Base-by-base conservation (phyloP, 2,113 vertebrate species). In the Dicentrarchus labrax region DNA sequence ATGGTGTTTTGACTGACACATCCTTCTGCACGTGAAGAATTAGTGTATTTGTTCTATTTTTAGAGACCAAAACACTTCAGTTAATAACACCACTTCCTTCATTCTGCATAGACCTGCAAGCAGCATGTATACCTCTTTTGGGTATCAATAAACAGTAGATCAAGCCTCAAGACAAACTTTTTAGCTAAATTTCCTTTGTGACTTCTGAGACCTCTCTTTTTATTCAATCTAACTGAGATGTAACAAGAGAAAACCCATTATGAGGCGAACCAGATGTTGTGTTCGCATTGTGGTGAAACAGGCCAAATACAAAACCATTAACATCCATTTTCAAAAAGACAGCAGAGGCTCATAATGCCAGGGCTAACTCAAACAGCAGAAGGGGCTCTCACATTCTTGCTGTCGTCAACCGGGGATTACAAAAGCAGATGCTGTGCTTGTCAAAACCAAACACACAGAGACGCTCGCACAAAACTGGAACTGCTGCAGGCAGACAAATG, bases 351-450 rank as follows among this genome's bases (percentile, higher is more conserved):
- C 48, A 57, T 41, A 62, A 71, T 65, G 30, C 41, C 24, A 57
- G 76, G 41, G 11, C 21, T 61, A 72, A 86, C 71, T 79, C 73
- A 76, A 83, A 74, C 22, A 86, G 72, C 87, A 88, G 75, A 86
- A 8, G 67, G 66, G 48, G 21, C 38, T 85, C 54, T 53, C 10
- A 30, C 50, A 72, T 83, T 80, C 78, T 30, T 67, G 50, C 61
- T 0, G 56, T 64, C 59, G 76, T 82, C 21, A 66, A 66, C 21
- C 22, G n/a, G 43, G 75, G 57, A 88, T 87, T 73, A 87, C 60
- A 84, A 86, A 88, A 86, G 70, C 86, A 88, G 85, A 90, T 82
- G 85, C 53, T 65, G 24, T 6, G 22, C 59, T 60, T 80, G 76
- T 74, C 70, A 76, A 72, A 73, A 69, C 10, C 12, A 78, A 72